Percentiles rank a stretch among this genome's conserved stretches.
phyloP scores from a whole-genome alignment of 2,888 invertebrate genomes.

The Vanessa cardui region DNA sequence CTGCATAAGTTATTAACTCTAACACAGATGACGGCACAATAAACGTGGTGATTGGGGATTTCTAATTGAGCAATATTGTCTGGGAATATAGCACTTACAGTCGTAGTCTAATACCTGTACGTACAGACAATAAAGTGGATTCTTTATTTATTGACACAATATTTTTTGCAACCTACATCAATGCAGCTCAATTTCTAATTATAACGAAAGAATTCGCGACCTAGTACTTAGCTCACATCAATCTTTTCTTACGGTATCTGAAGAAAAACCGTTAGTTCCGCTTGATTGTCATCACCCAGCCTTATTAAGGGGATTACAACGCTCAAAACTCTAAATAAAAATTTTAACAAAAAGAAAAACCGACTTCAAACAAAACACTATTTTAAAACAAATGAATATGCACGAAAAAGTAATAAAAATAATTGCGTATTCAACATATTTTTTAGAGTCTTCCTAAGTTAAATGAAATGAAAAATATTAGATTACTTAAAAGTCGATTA shows the following conservation, averaged over 20 bases:
- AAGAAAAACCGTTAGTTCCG: constrained; percentile 1
- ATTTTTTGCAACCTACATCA: constrained; percentile 1
- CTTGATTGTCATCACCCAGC: neutral
- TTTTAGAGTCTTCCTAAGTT: too few relatives aligned
- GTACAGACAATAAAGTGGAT: neutral
- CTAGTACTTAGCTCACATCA: neutral
- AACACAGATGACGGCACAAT: neutral
- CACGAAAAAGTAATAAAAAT: too few relatives aligned
- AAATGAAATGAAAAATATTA: too few relatives aligned
- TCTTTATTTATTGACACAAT: constrained; percentile 1
- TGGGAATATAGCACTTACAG: constrained; percentile 5
- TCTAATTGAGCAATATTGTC: neutral
- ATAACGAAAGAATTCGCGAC: neutral
- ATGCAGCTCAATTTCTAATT: constrained; percentile 1
- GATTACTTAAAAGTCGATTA: too few relatives aligned
- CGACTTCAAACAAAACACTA: too few relatives aligned
- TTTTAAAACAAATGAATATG: too few relatives aligned
- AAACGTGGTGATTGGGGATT: constrained; percentile 1
- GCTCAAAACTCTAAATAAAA: too few relatives aligned
- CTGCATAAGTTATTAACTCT: neutral
- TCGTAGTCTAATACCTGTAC: neutral
- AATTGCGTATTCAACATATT: too few relatives aligned
- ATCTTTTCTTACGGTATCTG: neutral
- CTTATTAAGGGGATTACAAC: too few relatives aligned
- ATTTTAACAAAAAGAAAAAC: too few relatives aligned